Base-by-base conservation (phyloP, 2,113 vertebrate genomes). In the Tiliqua scincoides region DNA sequence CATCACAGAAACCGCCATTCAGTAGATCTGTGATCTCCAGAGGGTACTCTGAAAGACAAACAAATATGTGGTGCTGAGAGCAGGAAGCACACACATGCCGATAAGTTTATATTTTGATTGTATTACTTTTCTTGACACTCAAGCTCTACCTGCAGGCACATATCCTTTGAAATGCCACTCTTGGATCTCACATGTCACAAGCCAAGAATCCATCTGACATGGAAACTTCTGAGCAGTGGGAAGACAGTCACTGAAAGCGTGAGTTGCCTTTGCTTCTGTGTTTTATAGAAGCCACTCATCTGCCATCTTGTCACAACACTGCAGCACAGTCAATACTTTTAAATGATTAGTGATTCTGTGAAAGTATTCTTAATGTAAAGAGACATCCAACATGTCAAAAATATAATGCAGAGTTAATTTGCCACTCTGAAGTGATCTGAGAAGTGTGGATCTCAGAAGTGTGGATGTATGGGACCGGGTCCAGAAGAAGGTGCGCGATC, bases 11-110 rank as follows among this genome's bases (percentile, higher is more conserved):
- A 1, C 95, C 97, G 4, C 89, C 59, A 0, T 97, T 96, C 93
- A 97, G 96, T 86, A 97, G 43, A 68, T 90, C 92, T 0, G 87
- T 97, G 77, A 97, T 77, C 88, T 97, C 95, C 25, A 97, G 17
- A 4, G 91, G 91, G 79, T 94, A 94, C 75, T 93, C 97, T 72
- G 88, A 59, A 89, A 12, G 65, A 63, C 10, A 82, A 54, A 90
- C 0, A 61, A 54, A 81, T 0, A 84, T 3, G 75, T 12, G 30
- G 32, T 40, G 78, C 87, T 67, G 30, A 63, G 48, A 63, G 35
- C 21, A 23, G 30, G 83, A 40, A 75, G 35, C 77, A 72, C 67
- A 73, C 17, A 8, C 6, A 52, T 0, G 0, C 65, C 80, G 2
- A n/a, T 83, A 27, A 52, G 3, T 37, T 73, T 81, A 71, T 35